These are phyloP conservation scores for Gorsachius magnificus DNA, from an alignment of 2,797 vertebrate genomes.

Conservation along the genomic window DNA sequence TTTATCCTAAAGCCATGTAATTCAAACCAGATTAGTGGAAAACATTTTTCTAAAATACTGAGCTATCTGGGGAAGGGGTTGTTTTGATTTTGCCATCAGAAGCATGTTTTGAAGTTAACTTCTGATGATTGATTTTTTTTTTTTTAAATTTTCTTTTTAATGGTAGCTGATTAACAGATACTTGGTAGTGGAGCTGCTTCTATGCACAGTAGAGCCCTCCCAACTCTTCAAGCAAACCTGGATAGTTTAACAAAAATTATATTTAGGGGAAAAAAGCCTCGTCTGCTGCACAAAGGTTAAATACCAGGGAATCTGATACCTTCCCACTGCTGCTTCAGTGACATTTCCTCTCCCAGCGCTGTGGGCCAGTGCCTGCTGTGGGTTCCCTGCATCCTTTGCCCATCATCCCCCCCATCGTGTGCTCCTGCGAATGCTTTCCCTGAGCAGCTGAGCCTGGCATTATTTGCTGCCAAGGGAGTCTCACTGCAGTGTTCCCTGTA, in stretches of 20 bases:
- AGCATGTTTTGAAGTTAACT: not conserved
- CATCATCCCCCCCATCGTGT: fast-evolving
- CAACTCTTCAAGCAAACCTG: not conserved
- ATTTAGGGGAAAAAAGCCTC: not conserved
- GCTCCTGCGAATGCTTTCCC: not conserved
- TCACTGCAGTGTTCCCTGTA: not conserved
- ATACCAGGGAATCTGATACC: too few relatives aligned
- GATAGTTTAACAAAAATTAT: not conserved
- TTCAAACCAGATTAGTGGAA: not conserved
- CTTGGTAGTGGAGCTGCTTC: not conserved
- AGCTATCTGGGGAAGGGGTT: not conserved
- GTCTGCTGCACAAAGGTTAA: not conserved
- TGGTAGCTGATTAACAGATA: not conserved
- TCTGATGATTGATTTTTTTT: not conserved
- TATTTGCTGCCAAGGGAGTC: fast-evolving
- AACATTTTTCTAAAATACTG: not conserved
- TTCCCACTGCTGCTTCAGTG: fast-evolving
- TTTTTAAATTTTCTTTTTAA: not conserved
- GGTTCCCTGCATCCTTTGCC: not conserved
- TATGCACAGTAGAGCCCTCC: not conserved
- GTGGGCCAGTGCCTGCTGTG: fast-evolving
- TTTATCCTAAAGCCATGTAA: not conserved
- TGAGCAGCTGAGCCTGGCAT: fast-evolving
- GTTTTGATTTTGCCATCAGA: not conserved
- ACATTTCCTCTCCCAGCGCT: not conserved